Conservation (phyloP, 2,888 invertebrate species). For the Idaea straminata region DNA sequence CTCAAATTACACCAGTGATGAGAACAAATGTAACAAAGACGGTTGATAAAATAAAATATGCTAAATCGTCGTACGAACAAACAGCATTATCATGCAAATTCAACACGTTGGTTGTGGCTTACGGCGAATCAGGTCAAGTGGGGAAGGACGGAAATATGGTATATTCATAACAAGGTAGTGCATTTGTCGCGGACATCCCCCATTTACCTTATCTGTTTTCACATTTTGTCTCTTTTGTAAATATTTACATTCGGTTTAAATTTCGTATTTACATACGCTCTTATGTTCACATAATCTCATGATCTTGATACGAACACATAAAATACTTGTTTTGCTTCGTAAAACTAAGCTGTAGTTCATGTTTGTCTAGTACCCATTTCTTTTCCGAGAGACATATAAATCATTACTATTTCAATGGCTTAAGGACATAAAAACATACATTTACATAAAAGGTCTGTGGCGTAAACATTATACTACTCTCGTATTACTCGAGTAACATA, state of each 20-base stretch:
- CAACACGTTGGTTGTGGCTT: constrained; percentile 45
- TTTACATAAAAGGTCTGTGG: no score
- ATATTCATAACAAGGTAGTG: constrained; percentile 9
- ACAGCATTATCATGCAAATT: constrained; percentile 67
- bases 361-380: no score
- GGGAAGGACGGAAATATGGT: constrained; percentile 21
- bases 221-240: background rate
- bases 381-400: no score
- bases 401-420: no score
- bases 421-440: no score
- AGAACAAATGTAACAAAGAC: constrained; percentile 19
- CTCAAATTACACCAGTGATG: constrained; percentile 24
- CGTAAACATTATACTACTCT: no score
- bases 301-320: no score
- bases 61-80: constrained; percentile 49
- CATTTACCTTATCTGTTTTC: constrained; percentile 7
- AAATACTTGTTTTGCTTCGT: no score
- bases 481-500: no score
- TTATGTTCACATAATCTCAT: no score
- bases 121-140: constrained; percentile 5
- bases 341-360: no score
- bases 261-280: background rate
- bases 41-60: constrained; percentile 28
- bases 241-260: background rate
- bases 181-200: constrained; percentile 21